Evolutionary conservation across 1,140 invertebrate genomes (phyloP), one percentile per base, ranked within the genome.

Genomic region (Elymnias hypermnestra): DNA sequence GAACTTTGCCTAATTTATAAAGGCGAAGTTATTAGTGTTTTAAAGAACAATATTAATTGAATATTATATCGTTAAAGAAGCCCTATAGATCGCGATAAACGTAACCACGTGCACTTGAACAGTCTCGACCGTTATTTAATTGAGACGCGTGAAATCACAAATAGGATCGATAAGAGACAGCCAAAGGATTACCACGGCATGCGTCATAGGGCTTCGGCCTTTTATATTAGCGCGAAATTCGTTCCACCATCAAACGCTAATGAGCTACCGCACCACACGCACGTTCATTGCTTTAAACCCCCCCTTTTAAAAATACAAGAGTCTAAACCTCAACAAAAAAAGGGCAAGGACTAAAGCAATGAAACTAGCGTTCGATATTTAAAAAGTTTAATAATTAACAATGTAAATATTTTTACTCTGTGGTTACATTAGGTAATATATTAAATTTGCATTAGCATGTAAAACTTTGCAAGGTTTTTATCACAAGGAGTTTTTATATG

Each of bases 281-380:
- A 72, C 75, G 69, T 71, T 83, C 78, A 83, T 83, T 83, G 78
- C 78, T 79, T 83, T 79, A 82, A 83, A 63, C 77, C 77, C 63
- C n/a, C n/a, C n/a, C n/a, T n/a, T n/a, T n/a, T n/a, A n/a, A n/a
- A n/a, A n/a, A n/a, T n/a, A n/a, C n/a, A n/a, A n/a, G n/a, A n/a
- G n/a, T 21, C 29, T 17, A 41, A 36, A 12, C 19, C 12, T 21
- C 13, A 29, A 46, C 21, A 21, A 45, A 40, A 53, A 41, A 46
- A 65, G 73, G 69, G 64, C 50, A 51, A 70, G 73, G 72, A 74
- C 65, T 72, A 83, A 83, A 83, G 78, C 78, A 83, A 83, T 83
- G 78, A 83, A 83, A 83, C 74, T 43, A 78, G 48, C 60, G 42
- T 48, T 57, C 45, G 25, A 18, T 54, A n/a, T 70, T 63, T 42